phyloP scores from a whole-genome alignment of 1,140 invertebrate genomes.

The Belonocnema kinseyi region DNA sequence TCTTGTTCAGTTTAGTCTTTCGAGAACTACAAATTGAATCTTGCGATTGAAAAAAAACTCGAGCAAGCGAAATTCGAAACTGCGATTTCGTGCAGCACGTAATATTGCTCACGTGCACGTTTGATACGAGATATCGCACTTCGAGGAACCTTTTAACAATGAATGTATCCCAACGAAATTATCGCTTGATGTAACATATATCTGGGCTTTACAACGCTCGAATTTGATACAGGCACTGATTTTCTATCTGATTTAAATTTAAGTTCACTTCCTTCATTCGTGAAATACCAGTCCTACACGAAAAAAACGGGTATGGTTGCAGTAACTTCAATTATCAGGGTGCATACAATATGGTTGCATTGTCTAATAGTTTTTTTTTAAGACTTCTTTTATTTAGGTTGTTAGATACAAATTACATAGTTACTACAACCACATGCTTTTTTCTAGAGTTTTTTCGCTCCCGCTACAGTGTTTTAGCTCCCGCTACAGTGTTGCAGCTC shows the following conservation, averaged over 20 bases:
- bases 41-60: neutral
- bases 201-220: neutral
- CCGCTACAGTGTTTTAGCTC: too few relatives aligned
- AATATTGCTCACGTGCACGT: conserved; percentile 5
- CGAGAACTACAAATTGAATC: neutral
- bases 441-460: too few relatives aligned
- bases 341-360: too few relatives aligned
- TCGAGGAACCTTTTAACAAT: conserved; percentile 20
- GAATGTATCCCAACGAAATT: conserved; percentile 3
- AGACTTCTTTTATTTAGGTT: too few relatives aligned
- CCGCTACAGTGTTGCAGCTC: too few relatives aligned
- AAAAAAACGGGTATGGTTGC: too few relatives aligned
- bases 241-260: conserved; percentile 23
- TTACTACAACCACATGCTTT: too few relatives aligned
- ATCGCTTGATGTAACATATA: conserved; percentile 18
- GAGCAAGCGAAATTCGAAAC: conserved; percentile 14
- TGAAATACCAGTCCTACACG: neutral
- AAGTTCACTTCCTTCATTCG: neutral
- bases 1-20: neutral
- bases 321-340: too few relatives aligned
- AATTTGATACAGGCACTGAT: neutral
- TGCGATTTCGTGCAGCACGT: neutral
- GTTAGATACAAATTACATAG: too few relatives aligned
- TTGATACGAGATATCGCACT: conserved; percentile 14
- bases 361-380: too few relatives aligned